Conservation (phyloP, 1,140 invertebrate genomes). For the Lepidurus apus region DNA sequence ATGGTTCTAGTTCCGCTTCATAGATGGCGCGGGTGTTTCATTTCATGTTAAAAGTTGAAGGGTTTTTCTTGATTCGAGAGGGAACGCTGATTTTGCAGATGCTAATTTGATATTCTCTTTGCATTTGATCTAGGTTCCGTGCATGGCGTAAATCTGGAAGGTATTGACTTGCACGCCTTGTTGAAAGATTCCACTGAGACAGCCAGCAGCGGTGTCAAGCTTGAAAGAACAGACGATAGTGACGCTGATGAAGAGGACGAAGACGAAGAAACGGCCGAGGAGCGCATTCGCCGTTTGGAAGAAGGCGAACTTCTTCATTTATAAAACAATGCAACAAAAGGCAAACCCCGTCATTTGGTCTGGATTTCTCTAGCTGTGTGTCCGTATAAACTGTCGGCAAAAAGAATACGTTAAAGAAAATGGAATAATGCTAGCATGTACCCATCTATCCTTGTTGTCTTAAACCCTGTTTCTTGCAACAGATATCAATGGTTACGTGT, state of each 20-base stretch:
- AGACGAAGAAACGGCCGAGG: slow-evolving; percentile 32
- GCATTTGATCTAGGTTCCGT: slow-evolving; percentile 33
- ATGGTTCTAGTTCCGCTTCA: neutral
- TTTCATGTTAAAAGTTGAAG: neutral
- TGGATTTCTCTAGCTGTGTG: slow-evolving; percentile 2
- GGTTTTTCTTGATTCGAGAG: too few relatives aligned
- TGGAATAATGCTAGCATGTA: neutral
- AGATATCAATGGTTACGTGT: slow-evolving; percentile 12
- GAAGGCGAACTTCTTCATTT: slow-evolving; percentile 35
- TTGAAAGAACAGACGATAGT: slow-evolving; percentile 1
- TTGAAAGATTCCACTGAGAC: slow-evolving; percentile 26
- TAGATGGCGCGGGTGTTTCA: neutral
- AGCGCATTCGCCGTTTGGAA: slow-evolving; percentile 33
- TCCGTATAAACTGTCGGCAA: neutral
- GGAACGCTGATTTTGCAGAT: neutral
- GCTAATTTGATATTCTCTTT: slow-evolving; percentile 15
- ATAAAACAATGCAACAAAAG: slow-evolving; percentile 22
- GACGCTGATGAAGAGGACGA: neutral
- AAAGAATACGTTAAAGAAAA: neutral
- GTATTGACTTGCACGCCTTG: slow-evolving; percentile 35
- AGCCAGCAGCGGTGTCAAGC: neutral
- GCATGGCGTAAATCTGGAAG: slow-evolving; percentile 36
- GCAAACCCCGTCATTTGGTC: neutral
- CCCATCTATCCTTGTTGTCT: neutral
- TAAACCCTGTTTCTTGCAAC: neutral